phyloP scores from a whole-genome alignment of 2,888 invertebrate species.

The Drosophila stalkeri region DNA sequence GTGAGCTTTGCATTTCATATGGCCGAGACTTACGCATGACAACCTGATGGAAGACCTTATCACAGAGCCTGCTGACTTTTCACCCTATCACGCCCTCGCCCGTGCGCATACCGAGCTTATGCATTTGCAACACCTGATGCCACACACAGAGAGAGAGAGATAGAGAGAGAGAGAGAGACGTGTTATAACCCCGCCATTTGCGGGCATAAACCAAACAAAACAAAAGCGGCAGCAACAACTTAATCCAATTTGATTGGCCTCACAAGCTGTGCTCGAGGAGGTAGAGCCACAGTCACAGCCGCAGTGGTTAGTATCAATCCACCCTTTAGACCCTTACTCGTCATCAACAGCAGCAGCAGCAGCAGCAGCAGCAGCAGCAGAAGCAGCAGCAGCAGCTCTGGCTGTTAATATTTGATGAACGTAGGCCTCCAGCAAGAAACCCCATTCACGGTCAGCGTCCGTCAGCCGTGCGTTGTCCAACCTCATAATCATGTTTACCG shows the following conservation, averaged over 20 bases:
- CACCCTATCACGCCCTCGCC: background rate
- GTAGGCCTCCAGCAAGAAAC: background rate
- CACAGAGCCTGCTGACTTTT: constrained; percentile 6
- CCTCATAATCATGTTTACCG: constrained; percentile 53
- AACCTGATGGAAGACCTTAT: constrained; percentile 23
- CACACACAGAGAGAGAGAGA: constrained; percentile 1
- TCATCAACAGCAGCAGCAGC: background rate
- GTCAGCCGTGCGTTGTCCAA: constrained; percentile 3
- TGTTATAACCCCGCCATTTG: constrained; percentile 23
- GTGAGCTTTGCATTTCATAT: constrained; percentile 45
- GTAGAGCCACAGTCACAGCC: background rate
- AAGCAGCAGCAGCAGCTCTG: constrained; percentile 6
- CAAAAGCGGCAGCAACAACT: constrained; percentile 67
- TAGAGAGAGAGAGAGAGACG: constrained; percentile 4
- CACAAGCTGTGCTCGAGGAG: constrained; percentile 32
- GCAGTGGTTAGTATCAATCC: background rate
- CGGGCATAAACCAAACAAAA: constrained; percentile 36
- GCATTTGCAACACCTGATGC: constrained; percentile 33
- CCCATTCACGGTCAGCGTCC: background rate
- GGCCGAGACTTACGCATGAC: constrained; percentile 37
- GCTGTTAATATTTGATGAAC: constrained; percentile 49
- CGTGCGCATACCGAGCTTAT: constrained; percentile 7
- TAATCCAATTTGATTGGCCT: constrained; percentile 75
- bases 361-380: background rate
- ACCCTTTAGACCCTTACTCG: background rate